A percentile compares a stretch with the other conserved stretches of the same genome.
Conservation (phyloP, 2,888 invertebrate species). For the Petrolisthes cinctipes region DNA sequence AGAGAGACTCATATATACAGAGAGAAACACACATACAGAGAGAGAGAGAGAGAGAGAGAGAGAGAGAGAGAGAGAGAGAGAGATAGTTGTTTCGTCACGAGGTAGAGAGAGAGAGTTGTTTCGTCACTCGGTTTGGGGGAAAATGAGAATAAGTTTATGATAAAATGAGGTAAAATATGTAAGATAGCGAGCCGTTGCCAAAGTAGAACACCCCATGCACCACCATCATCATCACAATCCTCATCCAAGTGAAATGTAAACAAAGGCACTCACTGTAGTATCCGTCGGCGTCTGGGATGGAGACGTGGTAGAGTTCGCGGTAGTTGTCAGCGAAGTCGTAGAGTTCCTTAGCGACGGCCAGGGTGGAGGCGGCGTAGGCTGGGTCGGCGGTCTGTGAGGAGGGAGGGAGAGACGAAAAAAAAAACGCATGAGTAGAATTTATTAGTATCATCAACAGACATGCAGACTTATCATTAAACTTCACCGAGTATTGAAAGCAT, state of each 20-base stretch:
- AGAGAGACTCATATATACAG: too few species aligned
- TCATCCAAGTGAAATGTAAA: neutral
- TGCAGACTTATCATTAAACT: neutral
- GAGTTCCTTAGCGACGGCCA: constrained; percentile 65
- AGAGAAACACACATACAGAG: neutral
- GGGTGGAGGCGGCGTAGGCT: constrained; percentile 35
- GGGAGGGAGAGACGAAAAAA: neutral
- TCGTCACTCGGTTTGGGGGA: too few species aligned
- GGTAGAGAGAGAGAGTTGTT: too few species aligned
- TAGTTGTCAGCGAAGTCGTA: constrained; percentile 66
- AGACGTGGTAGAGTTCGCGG: constrained; percentile 65
- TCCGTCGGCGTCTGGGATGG: constrained; percentile 65
- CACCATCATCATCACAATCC: too few species aligned
- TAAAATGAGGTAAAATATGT: too few species aligned
- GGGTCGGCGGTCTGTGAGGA: constrained; percentile 6
- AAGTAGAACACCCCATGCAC: too few species aligned
- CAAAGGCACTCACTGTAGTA: constrained; percentile 65
- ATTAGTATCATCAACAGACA: neutral
- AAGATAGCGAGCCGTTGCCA: too few species aligned
- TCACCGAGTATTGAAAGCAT: too few species aligned
- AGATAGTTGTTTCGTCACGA: too few species aligned
- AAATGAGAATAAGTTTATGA: too few species aligned
- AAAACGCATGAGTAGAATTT: neutral
- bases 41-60: neutral
- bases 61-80: neutral